Percentiles rank a stretch among this genome's conserved stretches.
phyloP scores from a whole-genome alignment of 2,113 vertebrate species.

The Myotis davidii region DNA sequence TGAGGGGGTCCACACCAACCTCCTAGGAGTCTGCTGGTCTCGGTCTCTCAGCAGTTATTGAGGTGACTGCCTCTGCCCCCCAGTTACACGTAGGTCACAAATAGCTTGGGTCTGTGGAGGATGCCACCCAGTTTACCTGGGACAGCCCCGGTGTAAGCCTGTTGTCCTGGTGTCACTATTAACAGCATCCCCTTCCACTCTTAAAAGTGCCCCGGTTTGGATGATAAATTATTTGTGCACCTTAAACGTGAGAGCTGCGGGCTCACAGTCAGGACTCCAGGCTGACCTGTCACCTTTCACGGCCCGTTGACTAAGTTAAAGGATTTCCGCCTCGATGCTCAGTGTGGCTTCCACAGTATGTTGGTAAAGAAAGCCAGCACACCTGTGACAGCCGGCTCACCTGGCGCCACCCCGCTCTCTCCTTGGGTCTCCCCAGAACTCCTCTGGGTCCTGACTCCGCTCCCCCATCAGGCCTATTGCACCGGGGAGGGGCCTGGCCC shows the following conservation, averaged over 20 bases:
- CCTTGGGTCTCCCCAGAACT: not conserved
- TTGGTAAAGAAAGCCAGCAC: not conserved
- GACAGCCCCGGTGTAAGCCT: not conserved
- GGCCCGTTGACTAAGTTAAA: not conserved
- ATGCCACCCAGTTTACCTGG: not conserved
- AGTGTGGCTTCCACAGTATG: not conserved
- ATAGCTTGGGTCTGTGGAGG: not conserved
- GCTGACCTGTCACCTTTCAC: not conserved
- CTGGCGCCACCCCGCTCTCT: not conserved
- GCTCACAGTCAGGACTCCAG: not conserved
- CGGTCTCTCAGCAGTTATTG: not conserved
- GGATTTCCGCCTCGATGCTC: not conserved
- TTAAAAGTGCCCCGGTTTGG: slow-evolving; percentile 1
- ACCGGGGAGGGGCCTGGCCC: not conserved
- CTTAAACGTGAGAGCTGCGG: not conserved
- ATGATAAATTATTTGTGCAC: not conserved
- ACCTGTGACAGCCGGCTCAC: fast-evolving
- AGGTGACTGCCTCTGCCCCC: not conserved
- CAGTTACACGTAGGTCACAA: not conserved
- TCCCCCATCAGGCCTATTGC: not conserved
- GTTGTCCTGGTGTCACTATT: not conserved
- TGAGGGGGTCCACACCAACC: not conserved
- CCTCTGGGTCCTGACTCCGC: fast-evolving
- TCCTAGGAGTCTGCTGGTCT: not conserved
- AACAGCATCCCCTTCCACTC: not conserved